Evolutionary conservation across 92 coral and sea anemone genomes (phyloP).

Genomic region (Porites evermanni): DNA sequence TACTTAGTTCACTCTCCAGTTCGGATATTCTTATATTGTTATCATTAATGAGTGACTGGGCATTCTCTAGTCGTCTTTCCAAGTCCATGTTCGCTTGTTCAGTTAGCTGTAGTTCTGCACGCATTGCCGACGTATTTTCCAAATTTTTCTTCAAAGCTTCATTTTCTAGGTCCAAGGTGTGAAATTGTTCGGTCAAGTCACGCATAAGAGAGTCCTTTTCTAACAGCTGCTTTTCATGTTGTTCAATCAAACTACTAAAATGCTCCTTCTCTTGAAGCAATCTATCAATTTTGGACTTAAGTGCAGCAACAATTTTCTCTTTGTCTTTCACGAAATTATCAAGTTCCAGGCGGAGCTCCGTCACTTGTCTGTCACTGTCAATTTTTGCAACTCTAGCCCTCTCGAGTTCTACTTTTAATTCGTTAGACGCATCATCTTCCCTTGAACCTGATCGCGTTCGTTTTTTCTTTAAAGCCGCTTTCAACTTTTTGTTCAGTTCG

Average conservation of each 20-base stretch:
- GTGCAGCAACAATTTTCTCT: conserved; percentile 47
- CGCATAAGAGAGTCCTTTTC: conserved; percentile 71
- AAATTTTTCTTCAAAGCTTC: conserved; percentile 13
- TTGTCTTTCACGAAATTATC: conserved; percentile 66
- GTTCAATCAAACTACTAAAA: conserved; percentile 44
- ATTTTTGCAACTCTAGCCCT: conserved; percentile 64
- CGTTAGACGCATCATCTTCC: conserved; percentile 42
- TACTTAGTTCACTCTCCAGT: conserved; percentile 4
- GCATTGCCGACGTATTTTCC: conserved; percentile 16
- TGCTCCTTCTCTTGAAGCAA: conserved; percentile 65
- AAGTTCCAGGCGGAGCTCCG: conserved; percentile 57
- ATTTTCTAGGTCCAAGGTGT: conserved; percentile 23
- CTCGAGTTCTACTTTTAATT: conserved; percentile 59
- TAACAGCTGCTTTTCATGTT: conserved; percentile 54
- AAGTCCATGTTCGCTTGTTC: conserved; percentile 48
- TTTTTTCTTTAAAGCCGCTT: conserved; percentile 23
- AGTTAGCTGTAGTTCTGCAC: conserved; percentile 4
- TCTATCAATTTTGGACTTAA: conserved; percentile 54
- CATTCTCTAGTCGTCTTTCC: conserved; percentile 24
- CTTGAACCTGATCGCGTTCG: conserved; percentile 17
- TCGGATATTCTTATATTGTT: conserved; percentile 37
- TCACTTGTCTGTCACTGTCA: conserved; percentile 58
- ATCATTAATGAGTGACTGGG: conserved; percentile 41
- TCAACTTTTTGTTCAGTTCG: conserved; percentile 5
- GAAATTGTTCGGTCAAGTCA: conserved; percentile 48